Evolutionary conservation across 2,888 invertebrate species (phyloP).

Genomic region (Meloe dianella): DNA sequence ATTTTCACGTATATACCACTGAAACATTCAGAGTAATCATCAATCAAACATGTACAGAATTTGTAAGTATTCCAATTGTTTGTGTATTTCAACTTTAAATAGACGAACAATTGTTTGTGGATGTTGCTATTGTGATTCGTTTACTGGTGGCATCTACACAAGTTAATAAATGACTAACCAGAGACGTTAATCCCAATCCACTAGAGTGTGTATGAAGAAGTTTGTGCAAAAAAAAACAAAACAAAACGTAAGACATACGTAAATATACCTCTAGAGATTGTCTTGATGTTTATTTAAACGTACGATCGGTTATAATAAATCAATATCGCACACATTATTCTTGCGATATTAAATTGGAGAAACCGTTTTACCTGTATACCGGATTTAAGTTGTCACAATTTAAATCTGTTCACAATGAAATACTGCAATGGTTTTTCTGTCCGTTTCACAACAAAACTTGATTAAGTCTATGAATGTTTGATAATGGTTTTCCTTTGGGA

Average conservation of each 20-base stretch:
- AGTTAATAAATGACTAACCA: not conserved
- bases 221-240: not conserved
- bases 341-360: not conserved
- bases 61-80: not conserved
- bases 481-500: not conserved
- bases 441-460: slow-evolving; percentile 3
- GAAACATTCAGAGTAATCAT: not conserved
- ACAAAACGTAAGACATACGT: too few relatives aligned
- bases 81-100: not conserved
- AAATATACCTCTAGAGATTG: too few relatives aligned
- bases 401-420: not conserved
- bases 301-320: too few relatives aligned
- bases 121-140: not conserved
- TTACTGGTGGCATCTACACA: not conserved
- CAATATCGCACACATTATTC: not conserved
- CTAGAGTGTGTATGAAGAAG: not conserved
- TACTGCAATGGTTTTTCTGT: not conserved
- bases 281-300: too few relatives aligned
- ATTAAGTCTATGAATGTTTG: slow-evolving; percentile 13
- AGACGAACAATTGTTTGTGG: not conserved
- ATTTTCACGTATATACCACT: too few relatives aligned
- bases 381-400: not conserved
- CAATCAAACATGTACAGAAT: not conserved
- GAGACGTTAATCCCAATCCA: not conserved
- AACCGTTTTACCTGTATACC: not conserved